Evolutionary conservation across 2,888 invertebrate species (phyloP).

Genomic region (Drosophila subsilvestris): DNA sequence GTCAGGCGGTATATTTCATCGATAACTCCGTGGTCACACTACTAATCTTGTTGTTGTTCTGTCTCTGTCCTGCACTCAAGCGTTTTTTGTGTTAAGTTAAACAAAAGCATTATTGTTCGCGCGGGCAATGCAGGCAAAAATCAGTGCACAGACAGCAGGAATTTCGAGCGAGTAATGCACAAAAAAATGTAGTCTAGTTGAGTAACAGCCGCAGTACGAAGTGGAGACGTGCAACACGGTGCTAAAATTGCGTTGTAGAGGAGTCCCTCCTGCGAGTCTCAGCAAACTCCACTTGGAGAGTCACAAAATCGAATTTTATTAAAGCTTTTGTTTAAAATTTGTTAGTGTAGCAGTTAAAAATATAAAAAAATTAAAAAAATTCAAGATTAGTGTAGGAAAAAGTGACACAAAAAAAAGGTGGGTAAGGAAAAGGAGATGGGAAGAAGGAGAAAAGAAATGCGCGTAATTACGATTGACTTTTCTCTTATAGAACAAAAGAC

Average conservation of each 20-base stretch:
- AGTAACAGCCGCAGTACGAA: slow-evolving; percentile 20
- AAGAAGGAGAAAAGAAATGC: slow-evolving; percentile 1
- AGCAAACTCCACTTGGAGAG: background rate
- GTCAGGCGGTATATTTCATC: slow-evolving; percentile 3
- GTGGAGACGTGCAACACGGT: slow-evolving; percentile 64
- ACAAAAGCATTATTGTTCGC: slow-evolving; percentile 74
- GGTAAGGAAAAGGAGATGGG: slow-evolving; percentile 20
- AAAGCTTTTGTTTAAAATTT: background rate
- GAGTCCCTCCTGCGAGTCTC: slow-evolving; percentile 24
- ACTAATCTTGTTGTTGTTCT: slow-evolving; percentile 70
- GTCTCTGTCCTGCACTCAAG: slow-evolving; percentile 57
- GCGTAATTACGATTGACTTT: slow-evolving; percentile 49
- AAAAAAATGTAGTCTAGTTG: slow-evolving; percentile 59
- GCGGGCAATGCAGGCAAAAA: slow-evolving; percentile 67
- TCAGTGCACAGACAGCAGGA: slow-evolving; percentile 48
- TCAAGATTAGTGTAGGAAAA: slow-evolving; percentile 3
- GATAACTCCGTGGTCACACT: slow-evolving; percentile 31
- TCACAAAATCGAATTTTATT: background rate
- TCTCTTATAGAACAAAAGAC: slow-evolving; percentile 21
- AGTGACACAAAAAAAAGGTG: background rate
- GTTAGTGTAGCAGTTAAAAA: background rate
- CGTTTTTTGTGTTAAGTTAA: slow-evolving; percentile 49
- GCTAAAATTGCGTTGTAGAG: slow-evolving; percentile 52
- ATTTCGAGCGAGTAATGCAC: slow-evolving; percentile 30
- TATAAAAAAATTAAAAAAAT: slow-evolving; percentile 12